Percentiles rank a stretch among this genome's conserved stretches.
Conservation (phyloP, 2,888 invertebrate species). For the Flexamia atlantica region DNA sequence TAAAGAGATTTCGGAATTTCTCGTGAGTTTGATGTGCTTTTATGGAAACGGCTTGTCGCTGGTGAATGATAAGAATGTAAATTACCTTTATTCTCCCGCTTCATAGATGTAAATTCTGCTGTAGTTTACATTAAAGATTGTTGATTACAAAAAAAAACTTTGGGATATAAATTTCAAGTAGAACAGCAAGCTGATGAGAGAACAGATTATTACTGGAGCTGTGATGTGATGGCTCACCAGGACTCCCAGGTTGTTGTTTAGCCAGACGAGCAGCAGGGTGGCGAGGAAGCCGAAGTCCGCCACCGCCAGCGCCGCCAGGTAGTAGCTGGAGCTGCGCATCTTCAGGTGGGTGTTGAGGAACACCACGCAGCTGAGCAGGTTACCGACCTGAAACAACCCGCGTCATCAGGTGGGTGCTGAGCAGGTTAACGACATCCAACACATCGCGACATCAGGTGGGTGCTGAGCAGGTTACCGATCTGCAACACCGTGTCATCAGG, state of each 20-base stretch:
- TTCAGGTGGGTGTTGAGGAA: conserved; percentile 80
- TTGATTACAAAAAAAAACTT: too few species aligned
- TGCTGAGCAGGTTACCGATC: conserved; percentile 79
- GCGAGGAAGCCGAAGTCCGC: conserved; percentile 80
- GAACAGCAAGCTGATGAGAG: too few species aligned
- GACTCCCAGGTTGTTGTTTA: conserved; percentile 75
- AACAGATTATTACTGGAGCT: too few species aligned
- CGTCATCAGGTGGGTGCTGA: conserved; percentile 79
- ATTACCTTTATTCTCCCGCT: too few species aligned
- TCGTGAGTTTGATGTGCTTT: too few species aligned
- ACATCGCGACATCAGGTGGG: conserved; percentile 78
- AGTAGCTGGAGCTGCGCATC: conserved; percentile 81
- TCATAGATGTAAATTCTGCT: too few species aligned
- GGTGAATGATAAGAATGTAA: too few species aligned
- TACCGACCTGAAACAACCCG: conserved; percentile 77
- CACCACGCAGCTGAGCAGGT: conserved; percentile 79
- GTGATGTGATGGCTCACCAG: conserved; percentile 60
- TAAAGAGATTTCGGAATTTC: too few species aligned
- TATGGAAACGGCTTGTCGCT: too few species aligned
- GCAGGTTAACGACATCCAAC: conserved; percentile 74
- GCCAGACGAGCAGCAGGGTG: conserved; percentile 77
- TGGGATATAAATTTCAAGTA: too few species aligned
- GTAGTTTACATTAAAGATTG: too few species aligned
- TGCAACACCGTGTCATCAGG: conserved; percentile 76
- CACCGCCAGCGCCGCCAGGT: conserved; percentile 80